Conservation (phyloP, 2,888 invertebrate species). For the Drosophila mimetica region DNA sequence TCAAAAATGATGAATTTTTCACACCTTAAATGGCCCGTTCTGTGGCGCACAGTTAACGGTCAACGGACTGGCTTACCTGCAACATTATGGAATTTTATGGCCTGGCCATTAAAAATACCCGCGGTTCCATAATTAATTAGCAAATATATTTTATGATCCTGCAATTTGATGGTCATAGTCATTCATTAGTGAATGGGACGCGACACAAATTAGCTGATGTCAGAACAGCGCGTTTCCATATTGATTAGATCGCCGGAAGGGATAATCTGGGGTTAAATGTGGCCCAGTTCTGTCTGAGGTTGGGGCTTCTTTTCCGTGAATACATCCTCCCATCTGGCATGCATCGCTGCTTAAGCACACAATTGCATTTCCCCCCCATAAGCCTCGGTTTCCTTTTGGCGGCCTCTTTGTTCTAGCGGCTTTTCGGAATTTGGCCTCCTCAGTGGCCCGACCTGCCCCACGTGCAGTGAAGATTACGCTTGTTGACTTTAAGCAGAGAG, state of each 20-base stretch:
- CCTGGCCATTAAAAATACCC: slow-evolving; percentile 48
- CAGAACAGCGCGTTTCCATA: background rate
- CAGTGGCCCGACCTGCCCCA: slow-evolving; percentile 44
- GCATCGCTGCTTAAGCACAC: slow-evolving; percentile 1
- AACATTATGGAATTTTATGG: slow-evolving; percentile 58
- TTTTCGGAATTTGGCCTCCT: slow-evolving; percentile 45
- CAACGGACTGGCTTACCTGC: slow-evolving; percentile 41
- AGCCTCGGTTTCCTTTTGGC: slow-evolving; percentile 63
- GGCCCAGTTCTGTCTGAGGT: background rate
- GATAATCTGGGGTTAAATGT: background rate
- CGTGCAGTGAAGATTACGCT: slow-evolving; percentile 58
- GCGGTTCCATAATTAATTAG: slow-evolving; percentile 65
- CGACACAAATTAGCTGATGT: background rate
- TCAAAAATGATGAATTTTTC: slow-evolving; percentile 56
- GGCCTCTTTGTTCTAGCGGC: slow-evolving; percentile 64
- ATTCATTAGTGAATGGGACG: slow-evolving; percentile 45
- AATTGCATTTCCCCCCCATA: slow-evolving; percentile 23
- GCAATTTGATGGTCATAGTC: slow-evolving; percentile 43
- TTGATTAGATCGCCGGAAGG: background rate
- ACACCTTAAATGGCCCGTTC: slow-evolving; percentile 46
- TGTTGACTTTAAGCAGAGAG: slow-evolving; percentile 36
- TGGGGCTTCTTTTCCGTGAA: background rate
- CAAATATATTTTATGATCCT: slow-evolving; percentile 55
- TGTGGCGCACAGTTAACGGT: slow-evolving; percentile 28
- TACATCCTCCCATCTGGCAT: background rate